Evolutionary conservation across 2,797 vertebrate species (phyloP).

Genomic region (Ammospiza maritima): DNA sequence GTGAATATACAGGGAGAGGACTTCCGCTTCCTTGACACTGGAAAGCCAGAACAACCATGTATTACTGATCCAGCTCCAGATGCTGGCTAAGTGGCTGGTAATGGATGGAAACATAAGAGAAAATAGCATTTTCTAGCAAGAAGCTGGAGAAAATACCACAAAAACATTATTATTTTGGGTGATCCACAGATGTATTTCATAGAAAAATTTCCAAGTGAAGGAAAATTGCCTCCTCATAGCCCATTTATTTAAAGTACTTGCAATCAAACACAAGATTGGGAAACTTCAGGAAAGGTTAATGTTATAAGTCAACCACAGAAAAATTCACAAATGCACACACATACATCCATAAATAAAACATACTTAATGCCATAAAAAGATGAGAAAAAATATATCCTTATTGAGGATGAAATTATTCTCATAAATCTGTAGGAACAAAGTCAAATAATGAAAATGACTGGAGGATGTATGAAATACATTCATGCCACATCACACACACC

Average conservation of each 20-base stretch:
- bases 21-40: slow-evolving; percentile 27
- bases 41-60: background rate
- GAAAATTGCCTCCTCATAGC: background rate
- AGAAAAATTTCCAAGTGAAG: background rate
- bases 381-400: background rate
- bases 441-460: background rate
- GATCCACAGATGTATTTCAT: background rate
- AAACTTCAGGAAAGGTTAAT: background rate
- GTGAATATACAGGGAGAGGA: background rate
- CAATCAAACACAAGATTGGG: background rate
- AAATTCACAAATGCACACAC: background rate
- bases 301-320: background rate
- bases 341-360: background rate
- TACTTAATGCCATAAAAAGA: background rate
- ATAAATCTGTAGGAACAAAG: background rate
- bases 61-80: background rate
- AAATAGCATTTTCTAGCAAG: background rate
- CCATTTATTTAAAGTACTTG: background rate
- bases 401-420: background rate
- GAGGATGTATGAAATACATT: background rate
- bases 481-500: background rate
- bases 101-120: background rate
- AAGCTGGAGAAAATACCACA: background rate
- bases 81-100: background rate
- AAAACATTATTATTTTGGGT: background rate